Conservation (phyloP, 2,113 vertebrate genomes). For the Hystrix brachyura region DNA sequence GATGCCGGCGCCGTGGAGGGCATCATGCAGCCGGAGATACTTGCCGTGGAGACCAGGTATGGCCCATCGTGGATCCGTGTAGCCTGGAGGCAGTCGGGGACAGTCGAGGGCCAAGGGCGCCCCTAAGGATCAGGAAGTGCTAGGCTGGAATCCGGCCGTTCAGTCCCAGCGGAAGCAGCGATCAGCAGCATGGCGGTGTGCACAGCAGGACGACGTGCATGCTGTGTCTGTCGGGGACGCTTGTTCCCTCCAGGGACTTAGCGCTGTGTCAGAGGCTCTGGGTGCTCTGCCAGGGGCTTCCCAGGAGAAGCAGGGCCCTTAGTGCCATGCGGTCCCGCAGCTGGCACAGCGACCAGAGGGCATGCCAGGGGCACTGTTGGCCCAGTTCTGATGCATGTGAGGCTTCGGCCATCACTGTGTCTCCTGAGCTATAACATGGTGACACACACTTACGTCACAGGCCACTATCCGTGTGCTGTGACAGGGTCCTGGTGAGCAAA, state of each 20-base stretch:
- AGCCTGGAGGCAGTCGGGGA: neutral
- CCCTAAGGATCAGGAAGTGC: neutral
- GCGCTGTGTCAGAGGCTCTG: neutral
- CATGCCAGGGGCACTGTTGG: neutral
- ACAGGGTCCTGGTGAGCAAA: neutral
- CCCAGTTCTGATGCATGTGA: neutral
- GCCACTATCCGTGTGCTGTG: neutral
- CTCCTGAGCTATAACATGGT: neutral
- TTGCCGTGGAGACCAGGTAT: conserved; percentile 92
- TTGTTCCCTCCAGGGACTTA: neutral
- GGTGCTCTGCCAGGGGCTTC: neutral
- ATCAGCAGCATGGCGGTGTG: neutral
- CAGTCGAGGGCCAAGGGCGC: accelerated
- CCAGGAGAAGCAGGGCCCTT: neutral
- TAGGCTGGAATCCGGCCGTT: neutral
- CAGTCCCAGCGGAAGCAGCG: too few relatives aligned
- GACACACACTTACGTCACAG: too few relatives aligned
- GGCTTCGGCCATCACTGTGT: neutral
- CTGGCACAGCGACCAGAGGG: neutral
- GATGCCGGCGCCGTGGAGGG: conserved; percentile 88
- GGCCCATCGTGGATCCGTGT: neutral
- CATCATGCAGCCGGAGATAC: conserved; percentile 89
- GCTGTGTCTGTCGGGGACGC: neutral
- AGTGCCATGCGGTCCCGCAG: too few relatives aligned
- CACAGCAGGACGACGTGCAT: too few relatives aligned